Base-by-base conservation (phyloP, 1,140 invertebrate genomes). In the Drosophila mayri region DNA sequence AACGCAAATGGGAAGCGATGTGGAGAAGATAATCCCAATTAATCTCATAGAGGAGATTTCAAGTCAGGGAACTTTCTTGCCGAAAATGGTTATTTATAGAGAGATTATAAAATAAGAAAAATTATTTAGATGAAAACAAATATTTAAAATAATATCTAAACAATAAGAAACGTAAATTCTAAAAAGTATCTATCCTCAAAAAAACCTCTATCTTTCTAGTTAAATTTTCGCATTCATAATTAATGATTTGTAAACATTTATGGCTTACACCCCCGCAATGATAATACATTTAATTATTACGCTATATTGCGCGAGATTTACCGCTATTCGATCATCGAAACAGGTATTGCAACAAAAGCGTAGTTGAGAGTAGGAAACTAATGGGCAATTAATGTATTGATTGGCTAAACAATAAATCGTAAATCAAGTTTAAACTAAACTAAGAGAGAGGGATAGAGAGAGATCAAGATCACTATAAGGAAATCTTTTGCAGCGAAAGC, bases 331-430 rank as follows among this genome's bases (percentile, higher is more conserved):
- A 40, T 30, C 35, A 14, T 38, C 16, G 20, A n/a, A 50, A 68
- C 65, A 43, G 62, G 64, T 49, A 37, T 30, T 32, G 25, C 10
- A 64, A 30, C 32, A 30, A 35, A 47, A 32, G 60, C 60, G 35
- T 41, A 35, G 28, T 25, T 16, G 11, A 16, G 41, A 59, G 9
- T 20, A 30, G 66, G 62, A 67, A 70, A 67, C 52, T 54, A 54
- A 54, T 35, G 18, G 46, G 30, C 66, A 67, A 70, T 70, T 70
- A 70, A 22, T 54, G 30, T 70, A 70, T 55, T 65, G 62, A 68
- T 68, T 68, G 66, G 62, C 46, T 68, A 20, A 67, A 68, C 66
- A 67, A 67, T 67, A 70, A 70, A 67, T 67, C 25, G 66, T 50
- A 67, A 70, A 44, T 67, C 62, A 70, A 54, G 62, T 67, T 37